phyloP scores from a whole-genome alignment of 2,113 vertebrate genomes.

The Acanthisitta chloris region DNA sequence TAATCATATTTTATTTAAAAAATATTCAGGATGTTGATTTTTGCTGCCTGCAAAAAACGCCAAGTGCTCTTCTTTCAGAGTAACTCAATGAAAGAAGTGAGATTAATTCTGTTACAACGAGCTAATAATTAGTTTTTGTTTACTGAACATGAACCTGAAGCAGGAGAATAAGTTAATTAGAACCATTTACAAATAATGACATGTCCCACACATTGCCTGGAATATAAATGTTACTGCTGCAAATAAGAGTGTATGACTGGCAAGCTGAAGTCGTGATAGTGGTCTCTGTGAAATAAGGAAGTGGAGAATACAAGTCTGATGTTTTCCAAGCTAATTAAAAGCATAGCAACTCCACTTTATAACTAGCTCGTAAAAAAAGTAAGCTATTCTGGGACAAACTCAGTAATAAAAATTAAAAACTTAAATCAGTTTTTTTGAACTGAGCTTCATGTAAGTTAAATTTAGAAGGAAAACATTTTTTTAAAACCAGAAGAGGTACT shows the following conservation, averaged over 20 bases:
- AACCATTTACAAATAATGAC: not conserved
- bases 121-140: not conserved
- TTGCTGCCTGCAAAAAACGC: not conserved
- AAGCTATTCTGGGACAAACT: not conserved
- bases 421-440: not conserved
- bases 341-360: not conserved
- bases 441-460: not conserved
- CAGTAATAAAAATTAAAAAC: not conserved
- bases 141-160: constrained; percentile 22
- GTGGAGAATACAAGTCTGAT: not conserved
- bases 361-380: not conserved
- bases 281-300: not conserved
- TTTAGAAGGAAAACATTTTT: not conserved
- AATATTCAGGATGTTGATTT: not conserved
- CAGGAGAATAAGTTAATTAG: constrained; percentile 12
- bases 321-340: not conserved
- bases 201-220: not conserved
- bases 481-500: not conserved
- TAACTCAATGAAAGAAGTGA: not conserved
- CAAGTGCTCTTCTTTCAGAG: not conserved
- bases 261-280: not conserved
- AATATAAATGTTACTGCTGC: not conserved
- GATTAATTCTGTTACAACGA: not conserved
- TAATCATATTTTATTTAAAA: not conserved
- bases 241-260: not conserved